Evolutionary conservation across 2,797 vertebrate species (phyloP).

Genomic region (Phoeniculus purpureus): DNA sequence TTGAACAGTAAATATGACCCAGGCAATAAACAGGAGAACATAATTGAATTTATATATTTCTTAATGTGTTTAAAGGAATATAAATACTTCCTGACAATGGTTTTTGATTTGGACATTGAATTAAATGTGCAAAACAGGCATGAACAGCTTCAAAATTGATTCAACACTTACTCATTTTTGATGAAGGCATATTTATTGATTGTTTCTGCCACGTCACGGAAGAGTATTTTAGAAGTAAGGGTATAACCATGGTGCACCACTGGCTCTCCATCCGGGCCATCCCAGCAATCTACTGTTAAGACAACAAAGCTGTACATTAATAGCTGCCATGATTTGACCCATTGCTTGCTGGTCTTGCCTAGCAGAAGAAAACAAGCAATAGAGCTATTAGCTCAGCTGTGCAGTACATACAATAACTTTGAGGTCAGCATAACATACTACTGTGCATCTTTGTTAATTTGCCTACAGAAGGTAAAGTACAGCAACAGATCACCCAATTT

Average conservation of each 20-base stretch:
- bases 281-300: constrained; percentile 95
- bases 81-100: rapidly evolving
- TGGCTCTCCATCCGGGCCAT: constrained; percentile 94
- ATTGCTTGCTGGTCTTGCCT: not conserved
- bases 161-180: constrained; percentile 90
- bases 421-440: not conserved
- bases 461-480: not conserved
- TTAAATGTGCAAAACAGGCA: not conserved
- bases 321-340: rapidly evolving
- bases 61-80: not conserved
- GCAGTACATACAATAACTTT: not conserved
- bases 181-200: constrained; percentile 95
- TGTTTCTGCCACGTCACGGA: constrained; percentile 93
- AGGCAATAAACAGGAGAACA: not conserved
- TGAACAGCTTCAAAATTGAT: not conserved
- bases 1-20: not conserved
- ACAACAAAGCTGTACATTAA: not conserved
- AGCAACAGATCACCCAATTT: not conserved
- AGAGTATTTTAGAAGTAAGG: constrained; percentile 95
- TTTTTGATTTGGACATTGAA: not conserved
- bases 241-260: constrained; percentile 98
- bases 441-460: not conserved
- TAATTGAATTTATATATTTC: not conserved
- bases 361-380: not conserved
- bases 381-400: not conserved